phyloP scores from a whole-genome alignment of 2,113 vertebrate species.

The Chrysemys picta region DNA sequence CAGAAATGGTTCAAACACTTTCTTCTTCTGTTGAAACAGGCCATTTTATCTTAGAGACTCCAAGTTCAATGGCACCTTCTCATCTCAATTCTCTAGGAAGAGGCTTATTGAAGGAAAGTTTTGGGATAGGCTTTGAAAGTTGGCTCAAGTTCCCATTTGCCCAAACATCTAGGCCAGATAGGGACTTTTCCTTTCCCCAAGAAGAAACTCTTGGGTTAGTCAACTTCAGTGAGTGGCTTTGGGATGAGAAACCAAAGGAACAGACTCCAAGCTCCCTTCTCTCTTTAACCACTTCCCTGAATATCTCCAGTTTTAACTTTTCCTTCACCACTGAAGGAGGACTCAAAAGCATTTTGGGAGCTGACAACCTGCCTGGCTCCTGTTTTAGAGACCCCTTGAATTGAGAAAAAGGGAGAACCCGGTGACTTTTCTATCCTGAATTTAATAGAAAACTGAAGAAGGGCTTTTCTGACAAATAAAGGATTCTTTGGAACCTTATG shows the following conservation, averaged over 20 bases:
- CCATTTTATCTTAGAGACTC: background rate
- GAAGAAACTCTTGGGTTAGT: background rate
- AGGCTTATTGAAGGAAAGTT: background rate
- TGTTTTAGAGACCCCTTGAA: background rate
- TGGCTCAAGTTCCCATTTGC: background rate
- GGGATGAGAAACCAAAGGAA: background rate
- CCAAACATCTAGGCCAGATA: background rate
- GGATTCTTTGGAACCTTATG: background rate
- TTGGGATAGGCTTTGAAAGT: background rate
- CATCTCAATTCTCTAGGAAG: background rate
- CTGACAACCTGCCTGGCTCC: background rate
- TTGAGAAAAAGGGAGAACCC: background rate
- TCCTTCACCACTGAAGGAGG: background rate
- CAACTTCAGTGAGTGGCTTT: background rate
- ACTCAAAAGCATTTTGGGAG: background rate
- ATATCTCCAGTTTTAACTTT: background rate
- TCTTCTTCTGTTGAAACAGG: background rate
- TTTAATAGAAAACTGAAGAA: background rate
- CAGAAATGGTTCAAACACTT: background rate
- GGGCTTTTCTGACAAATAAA: background rate
- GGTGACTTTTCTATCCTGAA: background rate
- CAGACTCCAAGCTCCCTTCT: accelerated
- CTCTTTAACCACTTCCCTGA: accelerated
- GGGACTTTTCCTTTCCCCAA: background rate
- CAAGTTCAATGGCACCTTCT: background rate